Base-by-base conservation (phyloP, 1,140 invertebrate species). In the Coptotermes formosanus region DNA sequence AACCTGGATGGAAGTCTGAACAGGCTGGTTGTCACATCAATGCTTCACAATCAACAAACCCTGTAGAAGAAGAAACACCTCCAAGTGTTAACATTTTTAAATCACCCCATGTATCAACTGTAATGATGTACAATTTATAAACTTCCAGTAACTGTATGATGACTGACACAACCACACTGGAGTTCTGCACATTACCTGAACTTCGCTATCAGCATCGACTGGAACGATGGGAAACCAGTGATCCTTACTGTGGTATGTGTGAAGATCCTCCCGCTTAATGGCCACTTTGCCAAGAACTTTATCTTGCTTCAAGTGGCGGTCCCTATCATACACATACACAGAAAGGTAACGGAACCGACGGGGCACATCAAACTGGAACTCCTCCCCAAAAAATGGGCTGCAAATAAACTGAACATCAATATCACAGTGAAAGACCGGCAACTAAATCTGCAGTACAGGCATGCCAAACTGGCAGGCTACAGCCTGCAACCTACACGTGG, bases 301-400 rank as follows among this genome's bases (percentile, higher is more conserved):
- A 89, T 97, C 96, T 90, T 96, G 95, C 90, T 96, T 97, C 89
- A 95, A 92, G 89, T 95, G 94, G 87, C 94, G 91, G 89, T 96
- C 95, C 87, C 95, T 92, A 89, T 97, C 96, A 91, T 96, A 97
- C 86, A 98, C 94, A 91, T 97, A 97, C 89, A 98, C 94, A 85
- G 96, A 96, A 48, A 98, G 92, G 91, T 95, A 96, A 88, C 97
- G 94, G 91, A 98, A 98, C 89, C 95, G 94, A 89, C 96, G 92
- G 86, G 97, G 97, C 86, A 98, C 96, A 90, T 97, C 96, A 89
- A 97, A 98, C 90, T 97, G 95, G 92, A 97, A 98, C 90, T 98
- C 97, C 91, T 97, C 97, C 85, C 96, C 96, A 91, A 97, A 98
- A 91, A 97, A 98, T 88, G 97, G 69, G 30, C 82, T 84, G 82